Percentiles rank a stretch among this genome's conserved stretches.
These are phyloP conservation scores for Ladona fulva DNA, from an alignment of 1,140 invertebrate species.

Conservation along the genomic window DNA sequence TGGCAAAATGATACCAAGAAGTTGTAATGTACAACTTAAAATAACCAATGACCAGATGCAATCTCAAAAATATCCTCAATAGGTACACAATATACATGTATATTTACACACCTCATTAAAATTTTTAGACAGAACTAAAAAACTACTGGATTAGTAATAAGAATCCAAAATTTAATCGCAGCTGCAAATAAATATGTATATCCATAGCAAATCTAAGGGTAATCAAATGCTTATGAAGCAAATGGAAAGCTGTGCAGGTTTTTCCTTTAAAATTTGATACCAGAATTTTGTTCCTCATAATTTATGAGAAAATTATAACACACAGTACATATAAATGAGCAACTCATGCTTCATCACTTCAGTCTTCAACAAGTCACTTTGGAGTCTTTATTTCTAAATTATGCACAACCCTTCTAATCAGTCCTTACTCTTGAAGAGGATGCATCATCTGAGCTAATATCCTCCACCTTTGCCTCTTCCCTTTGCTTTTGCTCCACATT, in stretches of 20 bases:
- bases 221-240: not conserved
- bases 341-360: not conserved
- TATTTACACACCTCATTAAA: not conserved
- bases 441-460: not conserved
- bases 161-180: not conserved
- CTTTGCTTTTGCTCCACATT: not conserved
- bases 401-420: not conserved
- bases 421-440: not conserved
- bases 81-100: not conserved
- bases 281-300: too few species aligned
- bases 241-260: not conserved
- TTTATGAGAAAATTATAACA: not conserved
- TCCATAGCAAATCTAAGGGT: not conserved
- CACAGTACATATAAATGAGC: not conserved
- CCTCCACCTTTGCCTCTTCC: not conserved
- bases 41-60: not conserved
- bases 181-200: not conserved
- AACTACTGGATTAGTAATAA: not conserved
- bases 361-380: not conserved
- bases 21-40: not conserved
- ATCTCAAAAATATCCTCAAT: not conserved
- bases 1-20: not conserved
- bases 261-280: not conserved
- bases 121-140: not conserved
- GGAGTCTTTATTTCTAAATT: not conserved